phyloP scores from a whole-genome alignment of 2,888 invertebrate species.

The Dyspetes luteomarginatus region DNA sequence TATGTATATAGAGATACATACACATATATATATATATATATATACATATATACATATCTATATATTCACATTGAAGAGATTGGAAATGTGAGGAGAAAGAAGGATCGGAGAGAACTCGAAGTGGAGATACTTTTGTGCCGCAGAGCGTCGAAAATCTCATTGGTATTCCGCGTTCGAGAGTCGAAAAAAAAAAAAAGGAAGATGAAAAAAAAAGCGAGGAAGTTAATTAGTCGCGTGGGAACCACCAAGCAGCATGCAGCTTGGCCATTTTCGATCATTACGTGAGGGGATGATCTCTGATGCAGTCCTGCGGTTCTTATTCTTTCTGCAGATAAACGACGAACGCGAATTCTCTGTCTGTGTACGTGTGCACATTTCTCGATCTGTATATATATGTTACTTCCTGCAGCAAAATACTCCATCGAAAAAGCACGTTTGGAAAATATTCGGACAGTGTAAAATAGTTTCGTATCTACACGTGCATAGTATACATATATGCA shows the following conservation, averaged over 20 bases:
- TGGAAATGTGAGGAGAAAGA: not conserved
- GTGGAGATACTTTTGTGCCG: not conserved
- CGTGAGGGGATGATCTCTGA: slow-evolving; percentile 36
- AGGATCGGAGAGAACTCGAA: not conserved
- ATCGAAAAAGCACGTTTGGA: too few relatives aligned
- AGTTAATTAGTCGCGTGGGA: slow-evolving; percentile 57
- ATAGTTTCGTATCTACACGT: too few relatives aligned
- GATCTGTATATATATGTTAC: too few relatives aligned
- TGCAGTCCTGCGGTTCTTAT: slow-evolving; percentile 39
- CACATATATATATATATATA: not conserved
- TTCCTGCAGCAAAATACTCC: not conserved
- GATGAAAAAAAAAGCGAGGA: slow-evolving; percentile 38
- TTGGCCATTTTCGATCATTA: slow-evolving; percentile 46
- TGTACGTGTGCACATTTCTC: too few relatives aligned
- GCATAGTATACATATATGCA: too few relatives aligned
- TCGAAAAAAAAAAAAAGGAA: slow-evolving; percentile 14
- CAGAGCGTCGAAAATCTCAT: slow-evolving; percentile 33
- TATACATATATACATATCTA: not conserved
- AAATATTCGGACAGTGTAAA: too few relatives aligned
- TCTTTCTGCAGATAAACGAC: slow-evolving; percentile 19
- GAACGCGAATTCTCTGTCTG: not conserved
- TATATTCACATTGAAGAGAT: not conserved
- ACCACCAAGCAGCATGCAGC: slow-evolving; percentile 12
- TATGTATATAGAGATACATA: slow-evolving; percentile 1
- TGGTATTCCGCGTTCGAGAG: slow-evolving; percentile 14